These are phyloP conservation scores for Busseola fusca DNA, from an alignment of 2,888 invertebrate genomes.

Conservation along the genomic window DNA sequence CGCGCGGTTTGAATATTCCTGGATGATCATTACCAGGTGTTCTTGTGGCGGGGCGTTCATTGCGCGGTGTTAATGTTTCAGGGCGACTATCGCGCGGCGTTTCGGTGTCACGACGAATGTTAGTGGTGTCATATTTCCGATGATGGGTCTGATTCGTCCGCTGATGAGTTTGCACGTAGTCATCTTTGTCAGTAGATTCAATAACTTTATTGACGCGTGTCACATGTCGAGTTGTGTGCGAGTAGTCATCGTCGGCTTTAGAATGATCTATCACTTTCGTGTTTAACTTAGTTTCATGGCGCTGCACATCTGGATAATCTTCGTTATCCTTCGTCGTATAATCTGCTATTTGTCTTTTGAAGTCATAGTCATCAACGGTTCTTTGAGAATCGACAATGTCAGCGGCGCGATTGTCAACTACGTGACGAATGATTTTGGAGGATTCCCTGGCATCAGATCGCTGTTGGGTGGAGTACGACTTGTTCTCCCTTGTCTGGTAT, in stretches of 20 bases:
- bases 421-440: constrained; percentile 70
- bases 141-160: constrained; percentile 49
- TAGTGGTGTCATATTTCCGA: constrained; percentile 59
- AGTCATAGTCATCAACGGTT: constrained; percentile 78
- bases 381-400: constrained; percentile 81
- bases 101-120: constrained; percentile 53
- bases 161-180: constrained; percentile 52
- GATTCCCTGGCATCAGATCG: constrained; percentile 72
- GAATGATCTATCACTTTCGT: constrained; percentile 59
- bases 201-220: constrained; percentile 59
- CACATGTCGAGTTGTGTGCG: constrained; percentile 54
- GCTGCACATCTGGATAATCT: constrained; percentile 60
- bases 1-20: constrained; percentile 5
- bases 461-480: constrained; percentile 73
- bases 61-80: constrained; percentile 14
- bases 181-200: constrained; percentile 60
- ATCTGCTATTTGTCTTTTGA: constrained; percentile 68
- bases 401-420: constrained; percentile 64
- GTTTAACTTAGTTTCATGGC: constrained; percentile 53
- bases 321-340: constrained; percentile 61
- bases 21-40: constrained; percentile 19
- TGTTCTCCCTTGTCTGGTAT: constrained; percentile 76
- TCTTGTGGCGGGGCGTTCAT: constrained; percentile 20
- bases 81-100: constrained; percentile 54
- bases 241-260: constrained; percentile 56